Percentiles rank a stretch among this genome's conserved stretches.
These are phyloP conservation scores for Neocrepidodera transversa DNA, from an alignment of 2,888 invertebrate species.

Conservation along the genomic window DNA sequence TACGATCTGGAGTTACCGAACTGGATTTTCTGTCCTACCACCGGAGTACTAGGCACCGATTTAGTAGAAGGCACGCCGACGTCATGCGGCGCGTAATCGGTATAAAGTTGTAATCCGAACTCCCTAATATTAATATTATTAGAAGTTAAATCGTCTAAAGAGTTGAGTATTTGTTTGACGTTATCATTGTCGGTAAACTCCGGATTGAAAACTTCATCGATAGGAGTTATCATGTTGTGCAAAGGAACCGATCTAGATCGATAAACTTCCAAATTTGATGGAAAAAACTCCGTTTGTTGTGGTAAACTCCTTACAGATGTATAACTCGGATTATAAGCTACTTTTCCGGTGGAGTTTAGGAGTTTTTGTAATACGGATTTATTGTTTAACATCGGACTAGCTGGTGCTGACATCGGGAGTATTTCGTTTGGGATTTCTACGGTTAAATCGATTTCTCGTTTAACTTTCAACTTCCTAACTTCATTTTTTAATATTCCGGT, in stretches of 20 bases:
- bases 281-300: constrained; percentile 52
- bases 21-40: constrained; percentile 51
- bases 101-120: constrained; percentile 42
- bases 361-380: constrained; percentile 60
- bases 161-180: constrained; percentile 71
- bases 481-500: constrained; percentile 52
- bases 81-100: neutral
- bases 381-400: constrained; percentile 65
- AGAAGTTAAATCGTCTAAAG: constrained; percentile 56
- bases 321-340: constrained; percentile 63
- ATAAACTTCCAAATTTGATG: constrained; percentile 50
- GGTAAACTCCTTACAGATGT: constrained; percentile 34
- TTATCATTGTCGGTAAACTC: constrained; percentile 75
- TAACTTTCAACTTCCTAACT: constrained; percentile 46
- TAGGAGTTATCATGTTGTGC: constrained; percentile 42
- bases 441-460: constrained; percentile 53
- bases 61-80: constrained; percentile 62
- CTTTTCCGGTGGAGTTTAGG: constrained; percentile 61
- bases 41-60: constrained; percentile 74
- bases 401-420: constrained; percentile 73
- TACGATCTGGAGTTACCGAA: constrained; percentile 71
- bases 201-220: constrained; percentile 27
- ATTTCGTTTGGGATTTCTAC: constrained; percentile 49
- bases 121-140: constrained; percentile 45
- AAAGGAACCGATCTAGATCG: constrained; percentile 82